These are phyloP conservation scores for Myrmecobius fasciatus DNA, from an alignment of 2,113 vertebrate species.

Conservation along the genomic window DNA sequence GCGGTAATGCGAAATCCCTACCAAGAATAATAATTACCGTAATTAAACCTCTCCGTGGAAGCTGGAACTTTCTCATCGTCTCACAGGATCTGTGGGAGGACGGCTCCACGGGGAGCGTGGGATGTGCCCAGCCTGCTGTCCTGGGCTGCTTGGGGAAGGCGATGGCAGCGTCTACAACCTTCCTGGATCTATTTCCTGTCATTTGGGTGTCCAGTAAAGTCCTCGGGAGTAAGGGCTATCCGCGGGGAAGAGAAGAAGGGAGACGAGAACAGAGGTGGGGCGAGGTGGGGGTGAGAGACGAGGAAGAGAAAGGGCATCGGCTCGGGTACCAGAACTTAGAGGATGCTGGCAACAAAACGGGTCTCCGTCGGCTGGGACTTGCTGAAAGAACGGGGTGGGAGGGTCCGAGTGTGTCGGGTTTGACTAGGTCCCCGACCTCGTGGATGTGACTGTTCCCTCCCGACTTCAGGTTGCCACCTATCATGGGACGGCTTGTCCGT, in stretches of 20 bases:
- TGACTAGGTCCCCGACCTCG: too few relatives aligned
- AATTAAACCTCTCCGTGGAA: background rate
- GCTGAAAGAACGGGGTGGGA: background rate
- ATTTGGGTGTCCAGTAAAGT: background rate
- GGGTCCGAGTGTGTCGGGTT: background rate
- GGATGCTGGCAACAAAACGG: too few relatives aligned
- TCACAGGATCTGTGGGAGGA: slow-evolving; percentile 31
- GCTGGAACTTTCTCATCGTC: background rate
- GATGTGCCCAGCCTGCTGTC: background rate
- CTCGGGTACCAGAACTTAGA: background rate
- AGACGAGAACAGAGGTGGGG: background rate
- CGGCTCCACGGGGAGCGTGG: background rate
- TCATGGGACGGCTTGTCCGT: background rate
- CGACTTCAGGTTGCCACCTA: background rate
- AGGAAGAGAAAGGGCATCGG: background rate
- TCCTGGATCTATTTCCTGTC: background rate
- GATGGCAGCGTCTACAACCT: background rate
- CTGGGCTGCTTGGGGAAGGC: background rate
- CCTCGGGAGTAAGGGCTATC: background rate
- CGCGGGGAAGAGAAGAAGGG: background rate
- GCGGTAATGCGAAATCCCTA: background rate
- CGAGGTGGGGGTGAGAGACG: background rate
- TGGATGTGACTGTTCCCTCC: background rate
- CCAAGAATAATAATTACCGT: slow-evolving; percentile 12
- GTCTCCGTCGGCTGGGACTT: background rate